phyloP scores from a whole-genome alignment of 2,797 vertebrate genomes.

The Ispidina lecontei region DNA sequence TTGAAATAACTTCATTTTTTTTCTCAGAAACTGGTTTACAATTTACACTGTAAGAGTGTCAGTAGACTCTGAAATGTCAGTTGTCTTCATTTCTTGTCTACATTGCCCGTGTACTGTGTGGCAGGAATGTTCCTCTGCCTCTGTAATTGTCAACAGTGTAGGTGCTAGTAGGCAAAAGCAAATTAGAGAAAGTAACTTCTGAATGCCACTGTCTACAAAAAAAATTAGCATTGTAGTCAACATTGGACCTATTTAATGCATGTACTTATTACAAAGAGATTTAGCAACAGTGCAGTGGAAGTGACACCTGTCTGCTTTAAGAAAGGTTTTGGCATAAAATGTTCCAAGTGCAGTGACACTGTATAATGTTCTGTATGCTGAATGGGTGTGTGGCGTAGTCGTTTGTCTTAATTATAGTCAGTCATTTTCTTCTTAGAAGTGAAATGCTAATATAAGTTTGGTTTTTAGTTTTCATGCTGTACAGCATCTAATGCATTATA shows the following conservation, averaged over 20 bases:
- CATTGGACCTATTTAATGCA: background rate
- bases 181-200: background rate
- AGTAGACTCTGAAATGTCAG: background rate
- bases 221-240: background rate
- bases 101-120: background rate
- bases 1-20: background rate
- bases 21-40: background rate
- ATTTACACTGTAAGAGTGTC: rapidly evolving
- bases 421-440: slow-evolving; percentile 10
- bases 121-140: background rate
- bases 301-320: slow-evolving; percentile 48
- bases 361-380: slow-evolving; percentile 1
- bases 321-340: slow-evolving; percentile 19
- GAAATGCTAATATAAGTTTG: background rate
- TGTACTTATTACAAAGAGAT: background rate
- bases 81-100: background rate
- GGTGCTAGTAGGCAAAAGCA: background rate
- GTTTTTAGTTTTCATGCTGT: background rate
- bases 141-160: background rate
- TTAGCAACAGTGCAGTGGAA: slow-evolving; percentile 15
- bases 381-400: background rate
- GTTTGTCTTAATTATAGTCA: slow-evolving; percentile 42
- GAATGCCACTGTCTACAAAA: background rate
- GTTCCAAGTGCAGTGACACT: slow-evolving; percentile 18
- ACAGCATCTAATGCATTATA: background rate